These are phyloP conservation scores for Caranx melampygus DNA, from an alignment of 2,113 vertebrate genomes.

Conservation along the genomic window DNA sequence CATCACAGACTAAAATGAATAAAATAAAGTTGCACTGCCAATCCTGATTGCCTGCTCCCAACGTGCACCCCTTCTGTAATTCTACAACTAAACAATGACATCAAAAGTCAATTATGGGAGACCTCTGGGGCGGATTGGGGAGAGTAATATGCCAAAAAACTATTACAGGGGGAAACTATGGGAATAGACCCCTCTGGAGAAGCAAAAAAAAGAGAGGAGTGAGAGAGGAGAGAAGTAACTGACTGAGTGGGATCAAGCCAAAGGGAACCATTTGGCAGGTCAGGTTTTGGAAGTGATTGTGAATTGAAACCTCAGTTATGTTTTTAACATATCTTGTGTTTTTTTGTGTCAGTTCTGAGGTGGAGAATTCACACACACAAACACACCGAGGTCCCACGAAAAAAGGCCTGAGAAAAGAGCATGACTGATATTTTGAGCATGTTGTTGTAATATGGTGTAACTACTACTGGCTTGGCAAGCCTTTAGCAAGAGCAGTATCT, in stretches of 20 bases:
- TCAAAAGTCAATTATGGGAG: slow-evolving; percentile 74
- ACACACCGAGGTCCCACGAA: background rate
- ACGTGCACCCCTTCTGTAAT: slow-evolving; percentile 53
- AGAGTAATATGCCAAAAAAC: slow-evolving; percentile 66
- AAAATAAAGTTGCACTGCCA: slow-evolving; percentile 52
- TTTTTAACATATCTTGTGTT: slow-evolving; percentile 1
- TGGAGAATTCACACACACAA: background rate
- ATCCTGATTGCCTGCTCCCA: slow-evolving; percentile 53
- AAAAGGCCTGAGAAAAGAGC: background rate
- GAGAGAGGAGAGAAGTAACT: slow-evolving; percentile 43
- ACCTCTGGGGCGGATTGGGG: slow-evolving; percentile 65
- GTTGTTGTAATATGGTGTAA: slow-evolving; percentile 56
- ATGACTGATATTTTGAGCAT: slow-evolving; percentile 32
- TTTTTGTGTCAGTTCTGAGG: background rate
- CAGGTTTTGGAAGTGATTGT: slow-evolving; percentile 43
- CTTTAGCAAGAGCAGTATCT: slow-evolving; percentile 54
- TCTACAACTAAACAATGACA: slow-evolving; percentile 75
- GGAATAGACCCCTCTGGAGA: slow-evolving; percentile 62
- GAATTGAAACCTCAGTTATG: slow-evolving; percentile 35
- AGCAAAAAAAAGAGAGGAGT: slow-evolving; percentile 32
- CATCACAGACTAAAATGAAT: slow-evolving; percentile 45
- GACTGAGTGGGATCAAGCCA: slow-evolving; percentile 54
- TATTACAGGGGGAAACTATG: slow-evolving; percentile 66
- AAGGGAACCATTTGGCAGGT: slow-evolving; percentile 62
- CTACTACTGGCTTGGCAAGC: slow-evolving; percentile 50